Evolutionary conservation across 2,113 vertebrate genomes (phyloP).

Genomic region (Hylia prasina): DNA sequence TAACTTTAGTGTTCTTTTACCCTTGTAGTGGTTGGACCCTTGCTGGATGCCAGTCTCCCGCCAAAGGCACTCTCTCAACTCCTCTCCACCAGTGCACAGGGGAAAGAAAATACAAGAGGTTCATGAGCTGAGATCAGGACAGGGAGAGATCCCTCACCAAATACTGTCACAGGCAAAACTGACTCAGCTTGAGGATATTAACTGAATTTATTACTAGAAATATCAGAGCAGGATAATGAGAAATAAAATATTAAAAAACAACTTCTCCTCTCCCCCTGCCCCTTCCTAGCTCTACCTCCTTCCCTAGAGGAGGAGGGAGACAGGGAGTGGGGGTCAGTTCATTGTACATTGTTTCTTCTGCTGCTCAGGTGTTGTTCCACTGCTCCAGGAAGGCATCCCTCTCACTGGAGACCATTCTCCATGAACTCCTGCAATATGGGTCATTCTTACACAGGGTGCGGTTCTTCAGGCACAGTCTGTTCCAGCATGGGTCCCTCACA

Average conservation of each 20-base stretch:
- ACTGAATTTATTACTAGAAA: background rate
- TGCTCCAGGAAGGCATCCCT: background rate
- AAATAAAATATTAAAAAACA: background rate
- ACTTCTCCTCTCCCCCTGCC: background rate
- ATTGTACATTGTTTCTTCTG: accelerated
- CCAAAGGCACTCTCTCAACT: background rate
- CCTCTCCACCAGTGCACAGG: background rate
- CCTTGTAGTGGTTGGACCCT: background rate
- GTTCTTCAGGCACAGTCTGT: background rate
- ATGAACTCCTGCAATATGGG: background rate
- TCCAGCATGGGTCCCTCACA: accelerated
- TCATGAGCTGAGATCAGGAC: background rate
- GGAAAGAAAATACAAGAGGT: background rate
- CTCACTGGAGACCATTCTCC: background rate
- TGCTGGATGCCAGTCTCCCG: background rate
- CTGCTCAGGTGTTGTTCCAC: background rate
- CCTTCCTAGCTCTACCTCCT: background rate
- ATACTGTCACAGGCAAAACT: background rate
- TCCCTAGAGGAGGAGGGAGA: background rate
- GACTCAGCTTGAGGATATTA: background rate
- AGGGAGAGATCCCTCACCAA: background rate
- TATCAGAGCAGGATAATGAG: background rate
- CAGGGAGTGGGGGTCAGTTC: background rate
- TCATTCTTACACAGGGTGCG: background rate
- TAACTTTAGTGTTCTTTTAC: background rate